Conservation (phyloP, 2,888 invertebrate genomes). For the Hanleya hanleyi region DNA sequence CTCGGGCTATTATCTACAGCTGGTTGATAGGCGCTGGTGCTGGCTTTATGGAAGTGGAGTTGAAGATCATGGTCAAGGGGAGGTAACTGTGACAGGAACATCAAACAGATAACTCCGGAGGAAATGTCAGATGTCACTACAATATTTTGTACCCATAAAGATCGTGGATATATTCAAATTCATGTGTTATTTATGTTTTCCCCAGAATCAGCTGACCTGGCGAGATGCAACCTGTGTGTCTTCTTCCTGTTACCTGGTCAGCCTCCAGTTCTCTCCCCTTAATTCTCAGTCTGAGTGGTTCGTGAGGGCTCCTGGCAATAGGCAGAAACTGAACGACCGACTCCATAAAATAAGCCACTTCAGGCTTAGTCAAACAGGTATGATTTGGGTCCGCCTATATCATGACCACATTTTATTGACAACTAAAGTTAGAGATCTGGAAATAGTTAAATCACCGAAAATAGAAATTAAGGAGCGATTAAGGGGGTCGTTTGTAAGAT, state of each 20-base stretch:
- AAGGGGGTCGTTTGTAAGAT: no score
- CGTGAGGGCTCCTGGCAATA: slow-evolving; percentile 71
- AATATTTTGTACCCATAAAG: neutral
- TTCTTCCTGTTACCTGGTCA: slow-evolving; percentile 67
- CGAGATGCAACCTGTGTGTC: slow-evolving; percentile 66
- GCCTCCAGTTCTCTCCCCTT: slow-evolving; percentile 53
- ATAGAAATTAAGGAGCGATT: no score
- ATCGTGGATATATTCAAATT: no score
- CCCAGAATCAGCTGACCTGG: slow-evolving; percentile 69
- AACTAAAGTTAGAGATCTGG: no score
- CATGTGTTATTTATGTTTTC: neutral
- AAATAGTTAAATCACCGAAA: no score
- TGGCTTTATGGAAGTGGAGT: no score
- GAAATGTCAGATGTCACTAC: neutral
- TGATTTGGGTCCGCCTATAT: no score
- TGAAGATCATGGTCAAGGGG: no score
- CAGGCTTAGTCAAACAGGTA: slow-evolving; percentile 74
- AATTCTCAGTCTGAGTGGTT: slow-evolving; percentile 65
- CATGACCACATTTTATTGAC: no score
- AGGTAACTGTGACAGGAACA: no score
- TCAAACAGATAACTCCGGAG: neutral
- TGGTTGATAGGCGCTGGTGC: no score
- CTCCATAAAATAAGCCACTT: slow-evolving; percentile 76
- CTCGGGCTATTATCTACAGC: no score
- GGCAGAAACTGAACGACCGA: slow-evolving; percentile 72